A percentile compares a stretch with the other conserved stretches of the same genome.
These are phyloP conservation scores for Agriopis aurantiaria DNA, from an alignment of 2,888 invertebrate species.

Conservation along the genomic window DNA sequence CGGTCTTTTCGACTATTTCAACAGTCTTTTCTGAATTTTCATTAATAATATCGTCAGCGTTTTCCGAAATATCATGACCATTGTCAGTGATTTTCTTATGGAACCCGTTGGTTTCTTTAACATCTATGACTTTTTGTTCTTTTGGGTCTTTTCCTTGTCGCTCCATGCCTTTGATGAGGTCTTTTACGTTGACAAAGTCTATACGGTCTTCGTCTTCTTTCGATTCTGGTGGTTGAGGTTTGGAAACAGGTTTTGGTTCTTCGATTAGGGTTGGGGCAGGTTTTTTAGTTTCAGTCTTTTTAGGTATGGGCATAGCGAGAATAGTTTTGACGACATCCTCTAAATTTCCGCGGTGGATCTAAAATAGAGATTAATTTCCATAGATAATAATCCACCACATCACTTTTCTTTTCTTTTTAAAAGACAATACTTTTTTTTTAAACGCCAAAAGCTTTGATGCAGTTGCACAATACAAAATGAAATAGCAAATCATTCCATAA, in stretches of 20 bases:
- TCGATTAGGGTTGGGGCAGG: conserved; percentile 59
- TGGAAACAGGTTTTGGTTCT: conserved; percentile 61
- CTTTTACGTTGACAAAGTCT: conserved; percentile 86
- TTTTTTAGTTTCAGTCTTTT: conserved; percentile 70
- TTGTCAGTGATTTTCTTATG: conserved; percentile 71
- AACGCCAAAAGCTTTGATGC: not conserved
- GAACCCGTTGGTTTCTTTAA: conserved; percentile 76
- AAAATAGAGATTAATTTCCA: conserved; percentile 45
- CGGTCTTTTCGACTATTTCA: conserved; percentile 52
- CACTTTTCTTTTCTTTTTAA: not conserved
- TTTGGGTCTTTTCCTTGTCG: conserved; percentile 69
- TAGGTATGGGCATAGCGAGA: conserved; percentile 76
- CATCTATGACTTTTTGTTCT: conserved; percentile 53
- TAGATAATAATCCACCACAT: not conserved
- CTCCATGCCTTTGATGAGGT: conserved; percentile 88
- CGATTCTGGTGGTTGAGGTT: conserved; percentile 59
- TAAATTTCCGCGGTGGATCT: conserved; percentile 87
- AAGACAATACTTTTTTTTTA: not conserved
- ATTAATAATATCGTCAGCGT: conserved; percentile 8
- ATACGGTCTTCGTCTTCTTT: conserved; percentile 80
- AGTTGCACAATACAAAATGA: not conserved
- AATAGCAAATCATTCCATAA: not conserved
- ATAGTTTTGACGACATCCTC: conserved; percentile 79
- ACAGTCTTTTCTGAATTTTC: conserved; percentile 5
- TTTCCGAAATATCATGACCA: conserved; percentile 59